Evolutionary conservation across 1,140 invertebrate species (phyloP).

Genomic region (Caenorhabditis brenneri): DNA sequence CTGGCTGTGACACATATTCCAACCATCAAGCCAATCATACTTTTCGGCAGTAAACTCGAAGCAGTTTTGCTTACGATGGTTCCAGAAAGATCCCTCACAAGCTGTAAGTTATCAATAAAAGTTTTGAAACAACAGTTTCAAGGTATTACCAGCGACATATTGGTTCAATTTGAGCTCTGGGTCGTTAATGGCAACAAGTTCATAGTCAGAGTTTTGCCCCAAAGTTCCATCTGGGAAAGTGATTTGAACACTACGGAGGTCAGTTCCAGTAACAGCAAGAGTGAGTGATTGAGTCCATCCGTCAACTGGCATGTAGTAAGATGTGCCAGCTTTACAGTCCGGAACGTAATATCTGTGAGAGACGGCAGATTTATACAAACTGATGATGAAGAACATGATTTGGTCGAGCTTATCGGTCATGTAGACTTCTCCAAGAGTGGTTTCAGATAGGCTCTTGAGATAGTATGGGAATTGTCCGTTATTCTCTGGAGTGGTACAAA

Average conservation of each 20-base stretch:
- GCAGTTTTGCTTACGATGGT: constrained; percentile 27
- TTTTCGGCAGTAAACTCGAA: neutral
- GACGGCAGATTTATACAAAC: constrained; percentile 55
- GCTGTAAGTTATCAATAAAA: constrained; percentile 26
- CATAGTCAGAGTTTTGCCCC: neutral
- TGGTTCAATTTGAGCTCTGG: constrained; percentile 34
- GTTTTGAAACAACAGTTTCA: too few species aligned
- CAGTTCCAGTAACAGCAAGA: constrained; percentile 35
- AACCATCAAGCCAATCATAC: neutral
- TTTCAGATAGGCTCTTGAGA: constrained; percentile 37
- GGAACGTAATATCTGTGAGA: constrained; percentile 17
- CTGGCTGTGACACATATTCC: constrained; percentile 30
- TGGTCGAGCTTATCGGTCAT: constrained; percentile 50
- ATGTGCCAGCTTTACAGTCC: constrained; percentile 30
- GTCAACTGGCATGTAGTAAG: constrained; percentile 56
- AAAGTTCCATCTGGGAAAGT: constrained; percentile 47
- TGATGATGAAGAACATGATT: constrained; percentile 53
- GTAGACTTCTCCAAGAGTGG: constrained; percentile 53
- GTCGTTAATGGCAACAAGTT: constrained; percentile 42
- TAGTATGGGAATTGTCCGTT: constrained; percentile 38
- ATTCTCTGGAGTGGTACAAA: constrained; percentile 39
- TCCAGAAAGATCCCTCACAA: constrained; percentile 38
- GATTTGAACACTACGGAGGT: constrained; percentile 38
- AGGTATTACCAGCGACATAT: constrained; percentile 33
- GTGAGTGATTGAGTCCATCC: constrained; percentile 56